A percentile compares a stretch with the other conserved stretches of the same genome.
Evolutionary conservation across 2,113 vertebrate species (phyloP).

Genomic region (Psittacula cyanocephala): DNA sequence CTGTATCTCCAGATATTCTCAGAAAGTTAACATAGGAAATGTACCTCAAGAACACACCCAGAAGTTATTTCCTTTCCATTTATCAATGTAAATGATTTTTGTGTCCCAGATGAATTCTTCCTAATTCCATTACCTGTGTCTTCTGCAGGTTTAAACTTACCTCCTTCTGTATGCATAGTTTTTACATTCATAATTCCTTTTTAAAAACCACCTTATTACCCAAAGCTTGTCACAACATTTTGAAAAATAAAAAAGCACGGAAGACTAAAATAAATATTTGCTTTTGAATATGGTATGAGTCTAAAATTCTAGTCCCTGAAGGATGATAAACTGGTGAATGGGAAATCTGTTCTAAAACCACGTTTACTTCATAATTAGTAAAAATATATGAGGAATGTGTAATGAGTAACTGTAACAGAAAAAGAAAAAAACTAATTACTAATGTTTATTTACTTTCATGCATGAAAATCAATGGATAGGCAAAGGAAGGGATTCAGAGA

Average conservation of each 20-base stretch:
- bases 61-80: neutral
- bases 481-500: neutral
- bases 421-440: neutral
- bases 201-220: neutral
- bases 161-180: neutral
- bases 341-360: neutral
- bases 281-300: neutral
- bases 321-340: neutral
- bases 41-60: neutral
- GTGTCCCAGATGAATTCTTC: neutral
- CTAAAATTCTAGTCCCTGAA: neutral
- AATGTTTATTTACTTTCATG: neutral
- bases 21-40: neutral
- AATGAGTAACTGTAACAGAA: neutral
- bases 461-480: neutral
- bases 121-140: neutral
- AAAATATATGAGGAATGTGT: neutral
- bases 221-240: neutral
- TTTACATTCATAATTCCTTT: neutral
- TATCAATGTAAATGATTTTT: neutral
- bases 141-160: neutral
- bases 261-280: neutral
- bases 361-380: neutral
- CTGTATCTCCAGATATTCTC: neutral
- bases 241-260: neutral